Evolutionary conservation across 2,113 vertebrate genomes (phyloP), one percentile per base, ranked within the genome.

Genomic region (Nicator chloris): DNA sequence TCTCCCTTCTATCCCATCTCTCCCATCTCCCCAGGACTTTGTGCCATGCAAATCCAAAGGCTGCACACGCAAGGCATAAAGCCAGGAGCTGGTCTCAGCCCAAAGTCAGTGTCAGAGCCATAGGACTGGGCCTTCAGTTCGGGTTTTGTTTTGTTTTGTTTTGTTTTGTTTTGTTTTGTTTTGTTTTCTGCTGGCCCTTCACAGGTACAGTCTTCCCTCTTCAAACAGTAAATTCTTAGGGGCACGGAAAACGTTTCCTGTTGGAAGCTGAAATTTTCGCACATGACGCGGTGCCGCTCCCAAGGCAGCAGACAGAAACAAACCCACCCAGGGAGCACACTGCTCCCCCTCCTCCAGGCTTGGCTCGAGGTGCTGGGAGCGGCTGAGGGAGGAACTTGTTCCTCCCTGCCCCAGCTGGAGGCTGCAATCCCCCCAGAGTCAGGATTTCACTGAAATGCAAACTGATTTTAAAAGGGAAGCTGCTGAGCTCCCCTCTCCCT

Each of bases 231-330:
- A 19, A 75, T 19, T 20, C 20, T 0, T 39, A 16, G 66, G 17
- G 20, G 8, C 24, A 2, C 16, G 13, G 53, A 9, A 39, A 26
- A 37, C 4, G 1, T 35, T 80, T 44, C 21, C 2, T 9, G 53
- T 23, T 0, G 9, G 80, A 47, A 82, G 31, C 11, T 28, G 77
- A 19, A 20, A 35, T 80, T 33, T 33, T 5, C 19, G 10, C 50
- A 1, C 7, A 0, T 1, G 63, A 10, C 2, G 3, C 0, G 0
- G 44, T 0, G 20, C 26, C 13, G 15, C 26, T 68, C 30, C 39
- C 57, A 3, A 6, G 49, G 63, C 90, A 27, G 57, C 26, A 3
- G 59, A 20, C 59, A 69, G 73, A 37, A 47, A 50, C 30, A 60
- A 47, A 81, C 9, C 53, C 73, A 44, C 18, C 15, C 1, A 10